Conservation (phyloP, 2,797 vertebrate genomes). For the Scyliorhinus canicula region DNA sequence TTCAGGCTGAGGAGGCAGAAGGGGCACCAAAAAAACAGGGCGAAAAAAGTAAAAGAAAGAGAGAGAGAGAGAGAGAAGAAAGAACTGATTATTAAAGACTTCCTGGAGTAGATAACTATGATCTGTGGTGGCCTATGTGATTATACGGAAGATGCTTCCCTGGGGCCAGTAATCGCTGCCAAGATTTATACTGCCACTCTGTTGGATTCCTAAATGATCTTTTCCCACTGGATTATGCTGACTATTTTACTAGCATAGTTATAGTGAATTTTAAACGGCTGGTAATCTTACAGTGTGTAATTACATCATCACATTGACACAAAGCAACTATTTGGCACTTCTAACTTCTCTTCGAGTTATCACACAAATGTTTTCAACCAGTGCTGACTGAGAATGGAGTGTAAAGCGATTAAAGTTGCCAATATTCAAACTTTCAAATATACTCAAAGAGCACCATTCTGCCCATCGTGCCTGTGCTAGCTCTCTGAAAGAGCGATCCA, state of each 20-base stretch:
- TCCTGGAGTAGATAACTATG: not conserved
- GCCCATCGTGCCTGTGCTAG: not conserved
- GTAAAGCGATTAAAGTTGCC: not conserved
- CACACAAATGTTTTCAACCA: not conserved
- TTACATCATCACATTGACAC: not conserved
- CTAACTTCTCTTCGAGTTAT: not conserved
- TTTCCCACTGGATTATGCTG: conserved; percentile 6
- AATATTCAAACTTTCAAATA: not conserved
- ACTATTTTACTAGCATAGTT: not conserved
- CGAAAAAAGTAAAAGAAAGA: not conserved
- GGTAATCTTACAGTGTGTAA: not conserved
- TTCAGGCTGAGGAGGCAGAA: conserved; percentile 44
- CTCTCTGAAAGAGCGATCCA: not conserved
- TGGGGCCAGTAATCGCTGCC: not conserved
- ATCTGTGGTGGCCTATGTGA: not conserved
- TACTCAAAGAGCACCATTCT: not conserved
- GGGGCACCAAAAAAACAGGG: conserved; percentile 11
- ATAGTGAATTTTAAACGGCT: not conserved
- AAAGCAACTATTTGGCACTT: not conserved
- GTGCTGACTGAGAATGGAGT: not conserved
- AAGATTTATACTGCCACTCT: not conserved
- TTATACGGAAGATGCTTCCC: not conserved
- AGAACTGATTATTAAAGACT: not conserved
- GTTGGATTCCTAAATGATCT: not conserved
- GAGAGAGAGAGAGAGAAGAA: not conserved